Evolutionary conservation across 1,140 invertebrate species (phyloP), one percentile per base, ranked within the genome.

Genomic region (Penaeus vannamei): DNA sequence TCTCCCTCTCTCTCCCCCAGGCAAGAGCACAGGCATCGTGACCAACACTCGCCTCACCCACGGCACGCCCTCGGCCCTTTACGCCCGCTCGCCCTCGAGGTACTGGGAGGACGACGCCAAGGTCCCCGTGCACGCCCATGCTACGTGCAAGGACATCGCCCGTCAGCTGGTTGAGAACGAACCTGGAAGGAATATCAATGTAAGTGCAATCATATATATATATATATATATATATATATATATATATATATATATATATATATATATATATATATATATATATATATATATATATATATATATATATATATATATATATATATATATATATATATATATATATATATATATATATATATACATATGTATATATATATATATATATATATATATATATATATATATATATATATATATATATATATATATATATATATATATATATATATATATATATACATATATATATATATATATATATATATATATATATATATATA

Each of bases 11-110:
- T 46, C 62, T 76, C 60, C 60, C 32, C 20, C 84, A 91, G 91
- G 91, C 22, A 91, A 91, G 72, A 90, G 90, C 83, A 91, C 90
- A 95, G 98, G 98, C 29, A 96, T 99, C 85, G 97, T 98, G 0
- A 98, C 98, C 1, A 98, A 96, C 0, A 97, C 97, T 59, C 94
- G 97, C 83, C 95, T 99, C 0, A 98, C 97, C 0, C 97, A 99
- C 93, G 98, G 97, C 0, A 98, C 97, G 0, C 98, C 98, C 0
- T 95, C 96, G 0, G 96, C 97, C 0, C 92, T 97, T 0, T 99
- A 98, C 92, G 97, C 97, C 2, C 96, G 97, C 92, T 94, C 94
- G 5, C 93, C 97, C 72, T 90, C 89, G 1, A 94, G 97, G 26
- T 94, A 95, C 72, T 98, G 97, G 97, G 97, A 98, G 91, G 95